These are phyloP conservation scores for Pseudomyrmex pallidus DNA, from an alignment of 1,140 invertebrate species.

Conservation along the genomic window DNA sequence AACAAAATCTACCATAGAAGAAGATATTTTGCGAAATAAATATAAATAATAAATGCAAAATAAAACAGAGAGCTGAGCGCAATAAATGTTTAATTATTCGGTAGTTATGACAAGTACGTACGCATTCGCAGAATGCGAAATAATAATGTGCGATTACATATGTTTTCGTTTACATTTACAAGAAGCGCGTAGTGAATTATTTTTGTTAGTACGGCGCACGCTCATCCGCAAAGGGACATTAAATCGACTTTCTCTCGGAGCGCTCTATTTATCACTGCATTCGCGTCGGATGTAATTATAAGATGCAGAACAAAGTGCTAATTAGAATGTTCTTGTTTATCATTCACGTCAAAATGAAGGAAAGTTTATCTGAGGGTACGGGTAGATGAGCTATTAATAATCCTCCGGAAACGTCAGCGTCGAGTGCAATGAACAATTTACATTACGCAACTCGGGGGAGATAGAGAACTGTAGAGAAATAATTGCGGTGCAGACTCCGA, in stretches of 20 bases:
- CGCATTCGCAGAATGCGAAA: background rate
- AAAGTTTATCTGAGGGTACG: slow-evolving; percentile 18
- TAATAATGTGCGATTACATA: background rate
- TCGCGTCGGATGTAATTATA: slow-evolving; percentile 10
- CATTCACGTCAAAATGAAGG: slow-evolving; percentile 17
- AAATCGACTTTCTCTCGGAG: background rate
- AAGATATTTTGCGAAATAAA: background rate
- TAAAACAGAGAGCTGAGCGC: background rate
- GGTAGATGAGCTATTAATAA: slow-evolving; percentile 47
- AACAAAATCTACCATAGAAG: background rate
- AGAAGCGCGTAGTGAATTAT: background rate
- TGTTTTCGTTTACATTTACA: slow-evolving; percentile 13
- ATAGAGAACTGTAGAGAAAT: slow-evolving; percentile 40
- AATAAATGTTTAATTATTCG: slow-evolving; percentile 15
- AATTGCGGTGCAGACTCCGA: slow-evolving; percentile 23
- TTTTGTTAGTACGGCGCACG: background rate
- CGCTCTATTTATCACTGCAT: background rate
- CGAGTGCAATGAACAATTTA: slow-evolving; percentile 35
- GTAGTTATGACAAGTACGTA: background rate
- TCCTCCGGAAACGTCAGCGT: slow-evolving; percentile 5
- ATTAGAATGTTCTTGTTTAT: slow-evolving; percentile 42
- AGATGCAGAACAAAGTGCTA: slow-evolving; percentile 13
- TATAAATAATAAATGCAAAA: background rate
- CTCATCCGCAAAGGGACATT: background rate
- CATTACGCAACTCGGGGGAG: slow-evolving; percentile 23